Percentiles rank a stretch among this genome's conserved stretches.
Evolutionary conservation across 2,888 invertebrate species (phyloP).

Genomic region (Dryobota labecula): DNA sequence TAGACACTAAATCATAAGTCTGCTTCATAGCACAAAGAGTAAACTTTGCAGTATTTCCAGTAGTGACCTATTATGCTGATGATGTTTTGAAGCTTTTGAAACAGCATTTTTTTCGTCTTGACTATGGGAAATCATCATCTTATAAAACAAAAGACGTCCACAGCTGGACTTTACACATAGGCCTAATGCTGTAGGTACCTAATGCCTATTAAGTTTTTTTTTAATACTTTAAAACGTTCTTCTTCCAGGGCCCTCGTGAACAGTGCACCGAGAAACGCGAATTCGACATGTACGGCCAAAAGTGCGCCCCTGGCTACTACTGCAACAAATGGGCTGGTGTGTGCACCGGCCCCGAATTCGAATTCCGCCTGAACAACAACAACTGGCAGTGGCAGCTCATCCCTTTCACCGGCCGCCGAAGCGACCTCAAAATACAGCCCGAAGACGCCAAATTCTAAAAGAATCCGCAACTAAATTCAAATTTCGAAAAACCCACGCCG

Average conservation of each 20-base stretch:
- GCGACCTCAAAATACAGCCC: slow-evolving; percentile 45
- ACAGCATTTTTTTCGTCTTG: neutral
- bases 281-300: slow-evolving; percentile 79
- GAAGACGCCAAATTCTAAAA: slow-evolving; percentile 56
- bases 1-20: neutral
- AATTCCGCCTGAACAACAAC: slow-evolving; percentile 75
- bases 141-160: neutral
- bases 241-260: slow-evolving; percentile 79
- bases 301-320: slow-evolving; percentile 81
- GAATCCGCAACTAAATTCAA: slow-evolving; percentile 35
- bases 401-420: slow-evolving; percentile 70
- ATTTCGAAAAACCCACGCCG: neutral
- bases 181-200: too few species aligned
- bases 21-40: neutral
- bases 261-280: slow-evolving; percentile 83
- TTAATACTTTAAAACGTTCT: neutral
- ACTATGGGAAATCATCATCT: neutral
- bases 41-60: too few species aligned
- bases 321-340: slow-evolving; percentile 78
- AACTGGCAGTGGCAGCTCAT: slow-evolving; percentile 72
- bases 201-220: neutral
- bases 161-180: neutral
- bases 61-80: neutral
- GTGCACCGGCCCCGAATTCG: slow-evolving; percentile 79
- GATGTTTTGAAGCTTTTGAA: neutral